Percentiles rank a stretch among this genome's conserved stretches.
phyloP scores from a whole-genome alignment of 1,140 invertebrate species.

The Pollicipes pollicipes region DNA sequence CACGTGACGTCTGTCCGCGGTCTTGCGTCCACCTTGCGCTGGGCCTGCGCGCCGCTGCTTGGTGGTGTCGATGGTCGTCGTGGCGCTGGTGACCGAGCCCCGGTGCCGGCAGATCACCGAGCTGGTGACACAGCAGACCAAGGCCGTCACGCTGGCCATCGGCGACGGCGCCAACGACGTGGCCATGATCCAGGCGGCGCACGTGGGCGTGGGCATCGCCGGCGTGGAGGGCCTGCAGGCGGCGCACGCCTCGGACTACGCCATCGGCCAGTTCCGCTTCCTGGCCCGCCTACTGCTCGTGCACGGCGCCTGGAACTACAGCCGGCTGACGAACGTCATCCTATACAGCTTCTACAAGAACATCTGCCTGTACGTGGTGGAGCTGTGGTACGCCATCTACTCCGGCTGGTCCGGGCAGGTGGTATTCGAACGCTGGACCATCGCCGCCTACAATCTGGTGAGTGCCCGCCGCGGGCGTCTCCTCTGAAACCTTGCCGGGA shows the following conservation, averaged over 20 bases:
- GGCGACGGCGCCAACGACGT: constrained; percentile 99
- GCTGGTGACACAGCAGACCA: constrained; percentile 67
- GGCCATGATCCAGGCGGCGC: constrained; percentile 94
- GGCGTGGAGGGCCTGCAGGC: constrained; percentile 97
- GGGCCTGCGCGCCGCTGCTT: too few relatives aligned
- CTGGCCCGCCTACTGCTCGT: constrained; percentile 76
- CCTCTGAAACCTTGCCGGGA: too few relatives aligned
- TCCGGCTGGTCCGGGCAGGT: constrained; percentile 97
- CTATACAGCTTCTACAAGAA: constrained; percentile 99
- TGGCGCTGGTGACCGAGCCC: too few relatives aligned
- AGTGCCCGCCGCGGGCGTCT: too few relatives aligned
- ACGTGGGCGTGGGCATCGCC: constrained; percentile 91
- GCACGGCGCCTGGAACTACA: constrained; percentile 98
- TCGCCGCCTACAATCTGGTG: constrained; percentile 29
- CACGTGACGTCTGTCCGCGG: too few relatives aligned
- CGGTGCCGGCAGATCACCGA: constrained; percentile 95
- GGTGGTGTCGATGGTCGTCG: too few relatives aligned
- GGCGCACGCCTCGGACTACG: constrained; percentile 93
- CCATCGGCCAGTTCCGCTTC: constrained; percentile 84
- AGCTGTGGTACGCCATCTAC: constrained; percentile 96
- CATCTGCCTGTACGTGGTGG: constrained; percentile 96
- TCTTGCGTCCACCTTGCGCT: too few relatives aligned
- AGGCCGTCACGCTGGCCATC: constrained; percentile 83
- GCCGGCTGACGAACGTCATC: constrained; percentile 90
- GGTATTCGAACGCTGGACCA: constrained; percentile 95